phyloP scores from a whole-genome alignment of 2,888 invertebrate species.

The Bombyx huttoni region DNA sequence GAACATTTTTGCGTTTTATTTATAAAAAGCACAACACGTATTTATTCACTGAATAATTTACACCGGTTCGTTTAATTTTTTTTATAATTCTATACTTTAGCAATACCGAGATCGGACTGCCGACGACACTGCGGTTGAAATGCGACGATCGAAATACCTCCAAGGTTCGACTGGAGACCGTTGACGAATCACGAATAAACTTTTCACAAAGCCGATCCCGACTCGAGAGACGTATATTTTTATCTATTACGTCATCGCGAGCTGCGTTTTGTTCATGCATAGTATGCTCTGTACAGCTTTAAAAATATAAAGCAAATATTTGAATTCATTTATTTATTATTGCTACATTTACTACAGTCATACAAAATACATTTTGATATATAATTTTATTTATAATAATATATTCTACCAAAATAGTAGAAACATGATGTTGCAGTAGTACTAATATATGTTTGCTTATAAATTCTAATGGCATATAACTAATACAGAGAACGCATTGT shows the following conservation, averaged over 20 bases:
- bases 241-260: slow-evolving; percentile 47
- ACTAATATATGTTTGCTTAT: too few relatives aligned
- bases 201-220: slow-evolving; percentile 12
- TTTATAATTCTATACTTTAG: slow-evolving; percentile 7
- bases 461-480: too few relatives aligned
- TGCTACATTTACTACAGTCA: too few relatives aligned
- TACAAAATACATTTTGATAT: too few relatives aligned
- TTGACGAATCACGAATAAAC: slow-evolving; percentile 13
- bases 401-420: background rate
- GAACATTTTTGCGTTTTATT: slow-evolving; percentile 46
- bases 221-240: slow-evolving; percentile 47
- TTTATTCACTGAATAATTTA: slow-evolving; percentile 5
- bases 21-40: slow-evolving; percentile 11
- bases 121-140: slow-evolving; percentile 26
- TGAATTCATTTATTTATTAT: background rate
- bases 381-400: too few relatives aligned
- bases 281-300: background rate
- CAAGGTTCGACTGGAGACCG: slow-evolving; percentile 32
- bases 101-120: slow-evolving; percentile 7
- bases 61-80: background rate
- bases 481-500: too few relatives aligned
- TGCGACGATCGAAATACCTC: slow-evolving; percentile 34
- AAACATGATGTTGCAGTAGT: too few relatives aligned
- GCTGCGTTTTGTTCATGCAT: slow-evolving; percentile 37
- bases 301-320: background rate